Conservation (phyloP, 2,888 invertebrate genomes). For the Oscheius sp. region DNA sequence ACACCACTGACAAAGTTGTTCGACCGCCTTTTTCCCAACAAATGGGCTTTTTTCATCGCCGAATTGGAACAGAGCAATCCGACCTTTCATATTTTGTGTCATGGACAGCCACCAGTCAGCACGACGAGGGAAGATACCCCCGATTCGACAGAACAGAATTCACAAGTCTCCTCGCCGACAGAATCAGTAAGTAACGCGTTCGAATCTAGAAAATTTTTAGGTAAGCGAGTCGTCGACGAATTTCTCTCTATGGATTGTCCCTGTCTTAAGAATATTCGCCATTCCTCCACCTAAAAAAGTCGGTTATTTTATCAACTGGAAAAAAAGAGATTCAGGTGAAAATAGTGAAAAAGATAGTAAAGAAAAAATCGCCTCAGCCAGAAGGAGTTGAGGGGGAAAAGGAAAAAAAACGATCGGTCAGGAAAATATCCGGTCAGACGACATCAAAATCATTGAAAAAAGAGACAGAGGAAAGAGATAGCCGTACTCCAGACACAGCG, state of each 20-base stretch:
- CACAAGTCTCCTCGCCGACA: conserved; percentile 48
- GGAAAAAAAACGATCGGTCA: conserved; percentile 19
- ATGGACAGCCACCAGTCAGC: conserved; percentile 33
- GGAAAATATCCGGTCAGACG: conserved; percentile 8
- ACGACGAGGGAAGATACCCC: conserved; percentile 49
- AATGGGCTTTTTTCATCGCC: conserved; percentile 57
- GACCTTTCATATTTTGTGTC: conserved; percentile 45
- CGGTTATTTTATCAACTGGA: neutral
- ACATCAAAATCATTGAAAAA: neutral
- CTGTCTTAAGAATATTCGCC: conserved; percentile 54
- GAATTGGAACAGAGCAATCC: conserved; percentile 54
- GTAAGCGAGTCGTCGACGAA: conserved; percentile 41
- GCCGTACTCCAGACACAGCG: neutral
- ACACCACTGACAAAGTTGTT: conserved; percentile 48
- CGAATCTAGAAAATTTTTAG: neutral
- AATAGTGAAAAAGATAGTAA: conserved; percentile 56
- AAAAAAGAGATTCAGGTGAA: conserved; percentile 37
- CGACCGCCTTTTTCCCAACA: conserved; percentile 47
- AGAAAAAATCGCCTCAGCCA: conserved; percentile 32
- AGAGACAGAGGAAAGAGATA: neutral
- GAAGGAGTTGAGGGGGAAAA: conserved; percentile 12
- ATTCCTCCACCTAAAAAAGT: conserved; percentile 54
- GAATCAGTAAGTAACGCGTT: conserved; percentile 44
- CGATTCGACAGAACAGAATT: conserved; percentile 50
- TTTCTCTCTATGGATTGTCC: conserved; percentile 56